Evolutionary conservation across 1,140 invertebrate genomes (phyloP).

Genomic region (Gryllus bimaculatus): DNA sequence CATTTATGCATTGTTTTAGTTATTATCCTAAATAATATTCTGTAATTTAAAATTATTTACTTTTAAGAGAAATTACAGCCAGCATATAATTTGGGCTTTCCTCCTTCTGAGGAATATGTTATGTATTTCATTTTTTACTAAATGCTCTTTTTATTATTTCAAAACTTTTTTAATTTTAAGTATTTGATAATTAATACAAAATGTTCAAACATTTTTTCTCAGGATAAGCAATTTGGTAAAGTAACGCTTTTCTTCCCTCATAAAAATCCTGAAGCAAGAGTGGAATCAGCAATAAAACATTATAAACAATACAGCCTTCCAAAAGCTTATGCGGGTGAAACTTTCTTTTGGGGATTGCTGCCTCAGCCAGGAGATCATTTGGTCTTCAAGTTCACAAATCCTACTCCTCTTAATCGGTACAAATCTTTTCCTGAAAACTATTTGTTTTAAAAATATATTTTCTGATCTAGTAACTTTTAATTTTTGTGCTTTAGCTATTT

Average conservation of each 20-base stretch:
- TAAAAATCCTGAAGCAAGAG: slow-evolving; percentile 65
- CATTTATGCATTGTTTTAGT: no score
- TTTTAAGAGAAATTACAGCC: no score
- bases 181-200: no score
- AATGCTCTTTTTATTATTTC: no score
- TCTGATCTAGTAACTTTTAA: not conserved
- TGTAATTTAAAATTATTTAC: no score
- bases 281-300: slow-evolving; percentile 68
- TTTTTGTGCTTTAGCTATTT: slow-evolving; percentile 53
- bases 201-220: slow-evolving; percentile 24
- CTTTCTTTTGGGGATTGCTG: slow-evolving; percentile 86
- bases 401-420: slow-evolving; percentile 67
- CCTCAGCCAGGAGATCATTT: slow-evolving; percentile 76
- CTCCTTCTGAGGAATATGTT: no score
- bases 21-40: no score
- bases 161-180: no score
- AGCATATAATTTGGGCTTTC: no score
- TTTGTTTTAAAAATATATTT: not conserved
- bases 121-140: no score
- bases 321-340: slow-evolving; percentile 78
- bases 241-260: slow-evolving; percentile 72
- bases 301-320: slow-evolving; percentile 76
- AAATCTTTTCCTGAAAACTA: slow-evolving; percentile 18
- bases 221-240: slow-evolving; percentile 91
- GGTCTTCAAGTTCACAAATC: slow-evolving; percentile 69